These are phyloP conservation scores for Eupithecia subfuscata DNA, from an alignment of 2,888 invertebrate species.

Conservation along the genomic window DNA sequence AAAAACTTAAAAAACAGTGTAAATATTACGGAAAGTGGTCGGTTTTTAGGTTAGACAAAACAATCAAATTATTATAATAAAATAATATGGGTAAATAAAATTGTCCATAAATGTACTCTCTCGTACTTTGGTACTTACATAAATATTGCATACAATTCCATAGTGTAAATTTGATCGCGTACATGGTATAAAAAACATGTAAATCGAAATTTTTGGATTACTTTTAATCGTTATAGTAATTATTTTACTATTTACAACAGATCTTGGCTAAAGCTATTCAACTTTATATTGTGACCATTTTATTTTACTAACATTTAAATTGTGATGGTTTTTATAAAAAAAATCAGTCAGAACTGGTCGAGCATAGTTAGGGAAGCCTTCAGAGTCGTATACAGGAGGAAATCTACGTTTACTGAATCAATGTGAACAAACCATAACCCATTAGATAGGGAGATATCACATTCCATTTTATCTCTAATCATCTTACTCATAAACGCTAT, in stretches of 20 bases:
- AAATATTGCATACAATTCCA: slow-evolving; percentile 14
- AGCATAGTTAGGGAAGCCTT: neutral
- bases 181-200: slow-evolving; percentile 8
- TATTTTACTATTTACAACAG: slow-evolving; percentile 29
- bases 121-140: slow-evolving; percentile 38
- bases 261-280: slow-evolving; percentile 11
- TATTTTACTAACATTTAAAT: slow-evolving; percentile 7
- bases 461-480: slow-evolving; percentile 47
- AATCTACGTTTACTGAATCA: slow-evolving; percentile 11
- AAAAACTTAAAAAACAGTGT: neutral
- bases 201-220: slow-evolving; percentile 33
- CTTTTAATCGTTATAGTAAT: slow-evolving; percentile 18
- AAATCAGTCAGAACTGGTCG: slow-evolving; percentile 18
- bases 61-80: neutral
- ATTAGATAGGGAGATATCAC: slow-evolving; percentile 32
- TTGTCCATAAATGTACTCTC: slow-evolving; percentile 10
- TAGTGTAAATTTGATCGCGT: slow-evolving; percentile 13
- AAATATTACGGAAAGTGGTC: neutral
- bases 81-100: neutral
- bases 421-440: slow-evolving; percentile 25
- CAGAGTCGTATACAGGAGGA: slow-evolving; percentile 14
- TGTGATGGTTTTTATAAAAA: slow-evolving; percentile 21
- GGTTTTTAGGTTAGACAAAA: neutral
- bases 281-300: slow-evolving; percentile 26
- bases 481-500: slow-evolving; percentile 7